These are phyloP conservation scores for Nemoura dubitans DNA, from an alignment of 2,888 invertebrate genomes.

Conservation along the genomic window DNA sequence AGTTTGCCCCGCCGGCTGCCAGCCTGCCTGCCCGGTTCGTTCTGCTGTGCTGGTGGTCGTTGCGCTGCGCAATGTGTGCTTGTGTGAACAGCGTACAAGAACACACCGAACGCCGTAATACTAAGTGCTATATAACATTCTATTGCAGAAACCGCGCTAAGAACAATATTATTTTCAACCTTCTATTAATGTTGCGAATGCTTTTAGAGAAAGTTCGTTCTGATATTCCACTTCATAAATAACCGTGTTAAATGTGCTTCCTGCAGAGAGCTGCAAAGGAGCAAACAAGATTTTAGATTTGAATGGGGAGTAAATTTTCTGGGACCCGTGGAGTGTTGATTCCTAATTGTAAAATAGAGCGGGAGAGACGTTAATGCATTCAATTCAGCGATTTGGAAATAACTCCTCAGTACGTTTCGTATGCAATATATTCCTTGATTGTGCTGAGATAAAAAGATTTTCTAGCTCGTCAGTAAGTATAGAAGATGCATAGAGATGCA, in stretches of 20 bases:
- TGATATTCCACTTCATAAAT: not conserved
- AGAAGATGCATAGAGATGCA: no score
- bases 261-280: not conserved
- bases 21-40: not conserved
- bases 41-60: not conserved
- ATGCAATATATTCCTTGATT: not conserved
- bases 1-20: not conserved
- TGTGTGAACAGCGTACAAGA: not conserved
- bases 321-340: not conserved
- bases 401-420: not conserved
- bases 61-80: not conserved
- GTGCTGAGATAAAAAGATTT: not conserved
- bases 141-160: not conserved
- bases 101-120: not conserved
- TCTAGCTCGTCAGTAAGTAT: no score
- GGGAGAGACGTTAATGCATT: not conserved
- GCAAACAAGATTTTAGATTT: conserved; percentile 12
- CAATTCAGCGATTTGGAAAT: not conserved
- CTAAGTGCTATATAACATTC: conserved; percentile 7
- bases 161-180: conserved; percentile 12
- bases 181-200: not conserved
- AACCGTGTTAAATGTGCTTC: conserved; percentile 4
- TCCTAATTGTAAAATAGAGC: not conserved
- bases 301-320: not conserved
- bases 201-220: conserved; percentile 5